phyloP scores from a whole-genome alignment of 2,113 vertebrate genomes.

The Hippocampus guttulatus region DNA sequence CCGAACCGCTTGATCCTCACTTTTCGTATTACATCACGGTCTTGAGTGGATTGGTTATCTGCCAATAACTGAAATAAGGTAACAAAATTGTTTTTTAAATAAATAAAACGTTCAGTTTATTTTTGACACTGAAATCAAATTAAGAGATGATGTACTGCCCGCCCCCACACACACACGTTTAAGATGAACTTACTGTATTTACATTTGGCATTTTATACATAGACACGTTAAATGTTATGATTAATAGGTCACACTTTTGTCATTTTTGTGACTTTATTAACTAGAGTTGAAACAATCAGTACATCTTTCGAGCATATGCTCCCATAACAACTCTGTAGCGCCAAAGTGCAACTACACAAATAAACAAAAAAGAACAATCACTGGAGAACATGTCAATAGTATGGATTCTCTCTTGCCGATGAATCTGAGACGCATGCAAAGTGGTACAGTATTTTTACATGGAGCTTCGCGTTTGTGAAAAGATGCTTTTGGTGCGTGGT shows the following conservation, averaged over 20 bases:
- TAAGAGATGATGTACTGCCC: too few species aligned
- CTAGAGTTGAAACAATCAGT: conserved; percentile 31
- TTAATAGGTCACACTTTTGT: neutral
- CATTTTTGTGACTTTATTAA: neutral
- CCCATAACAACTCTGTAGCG: neutral
- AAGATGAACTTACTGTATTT: neutral
- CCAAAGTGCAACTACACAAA: neutral
- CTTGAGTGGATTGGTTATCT: too few species aligned
- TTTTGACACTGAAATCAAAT: neutral
- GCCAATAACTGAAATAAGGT: too few species aligned
- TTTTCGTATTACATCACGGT: too few species aligned
- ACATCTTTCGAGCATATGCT: conserved; percentile 7
- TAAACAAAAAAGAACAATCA: neutral
- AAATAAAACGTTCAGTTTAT: neutral
- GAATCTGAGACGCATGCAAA: neutral
- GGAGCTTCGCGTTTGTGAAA: neutral
- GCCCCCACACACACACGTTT: too few species aligned
- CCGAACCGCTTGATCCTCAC: too few species aligned
- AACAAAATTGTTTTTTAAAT: too few species aligned
- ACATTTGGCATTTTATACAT: neutral
- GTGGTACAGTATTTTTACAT: neutral
- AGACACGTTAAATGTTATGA: neutral
- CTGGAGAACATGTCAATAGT: neutral
- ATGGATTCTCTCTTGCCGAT: neutral
- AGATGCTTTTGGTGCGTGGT: neutral